Evolutionary conservation across 1,140 invertebrate species (phyloP).

Genomic region (Drosophila ironensis): DNA sequence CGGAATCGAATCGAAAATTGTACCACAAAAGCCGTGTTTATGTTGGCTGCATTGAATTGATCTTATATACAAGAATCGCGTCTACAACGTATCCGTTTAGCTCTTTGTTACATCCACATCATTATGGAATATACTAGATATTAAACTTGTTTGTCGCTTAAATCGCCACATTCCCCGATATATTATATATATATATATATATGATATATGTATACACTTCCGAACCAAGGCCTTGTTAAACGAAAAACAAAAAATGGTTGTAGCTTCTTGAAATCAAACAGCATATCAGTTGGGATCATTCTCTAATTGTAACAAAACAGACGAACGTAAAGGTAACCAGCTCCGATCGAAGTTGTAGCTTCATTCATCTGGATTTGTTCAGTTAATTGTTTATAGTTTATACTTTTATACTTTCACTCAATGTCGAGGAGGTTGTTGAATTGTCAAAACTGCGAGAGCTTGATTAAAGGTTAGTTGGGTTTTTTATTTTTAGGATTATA

Average conservation of each 20-base stretch:
- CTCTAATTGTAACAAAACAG: background rate
- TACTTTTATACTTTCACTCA: background rate
- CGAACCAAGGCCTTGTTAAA: constrained; percentile 48
- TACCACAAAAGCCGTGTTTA: constrained; percentile 66
- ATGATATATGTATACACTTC: constrained; percentile 16
- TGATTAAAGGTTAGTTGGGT: constrained; percentile 8
- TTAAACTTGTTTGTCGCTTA: constrained; percentile 1
- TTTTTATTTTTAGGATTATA: no score
- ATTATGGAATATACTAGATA: constrained; percentile 8
- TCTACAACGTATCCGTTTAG: constrained; percentile 6
- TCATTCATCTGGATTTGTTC: background rate
- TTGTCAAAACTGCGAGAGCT: constrained; percentile 3
- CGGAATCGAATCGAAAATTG: constrained; percentile 32
- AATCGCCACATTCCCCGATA: constrained; percentile 3
- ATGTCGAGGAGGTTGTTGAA: constrained; percentile 5
- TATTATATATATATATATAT: background rate
- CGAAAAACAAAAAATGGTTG: constrained; percentile 44
- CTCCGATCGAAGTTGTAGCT: constrained; percentile 10
- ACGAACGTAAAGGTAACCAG: constrained; percentile 15
- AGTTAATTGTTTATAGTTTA: background rate
- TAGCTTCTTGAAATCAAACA: constrained; percentile 72
- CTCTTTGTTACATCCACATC: constrained; percentile 45
- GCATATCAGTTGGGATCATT: constrained; percentile 78
- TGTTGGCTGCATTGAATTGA: constrained; percentile 32
- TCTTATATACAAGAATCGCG: constrained; percentile 13